Percentiles rank a stretch among this genome's conserved stretches.
These are phyloP conservation scores for Pygmarrhopalites habei DNA, from an alignment of 1,140 invertebrate species.

Conservation along the genomic window DNA sequence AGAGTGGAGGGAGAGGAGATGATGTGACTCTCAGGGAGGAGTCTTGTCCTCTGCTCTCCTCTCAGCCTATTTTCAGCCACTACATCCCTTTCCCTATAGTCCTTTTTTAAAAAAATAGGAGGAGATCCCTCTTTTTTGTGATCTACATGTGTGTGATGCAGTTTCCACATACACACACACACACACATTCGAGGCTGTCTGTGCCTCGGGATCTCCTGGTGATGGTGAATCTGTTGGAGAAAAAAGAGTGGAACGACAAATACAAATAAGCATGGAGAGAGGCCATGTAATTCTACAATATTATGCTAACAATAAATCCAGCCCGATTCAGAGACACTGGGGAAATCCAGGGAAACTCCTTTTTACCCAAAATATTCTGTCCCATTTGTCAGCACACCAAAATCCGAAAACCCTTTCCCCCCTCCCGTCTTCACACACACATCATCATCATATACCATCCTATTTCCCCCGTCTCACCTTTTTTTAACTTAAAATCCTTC, in stretches of 20 bases:
- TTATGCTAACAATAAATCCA: conserved; percentile 14
- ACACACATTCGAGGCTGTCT: neutral
- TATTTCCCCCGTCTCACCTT: neutral
- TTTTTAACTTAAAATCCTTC: neutral
- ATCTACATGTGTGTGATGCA: no score
- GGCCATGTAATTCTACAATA: conserved; percentile 9
- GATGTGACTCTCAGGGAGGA: no score
- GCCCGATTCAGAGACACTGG: neutral
- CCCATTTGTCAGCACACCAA: conserved; percentile 19
- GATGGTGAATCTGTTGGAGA: no score
- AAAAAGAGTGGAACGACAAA: no score
- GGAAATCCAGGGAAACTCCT: conserved; percentile 10
- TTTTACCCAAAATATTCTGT: conserved; percentile 20
- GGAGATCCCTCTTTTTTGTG: no score
- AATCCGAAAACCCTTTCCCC: no score
- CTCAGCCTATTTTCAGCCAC: neutral
- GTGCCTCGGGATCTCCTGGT: no score
- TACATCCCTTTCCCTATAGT: no score
- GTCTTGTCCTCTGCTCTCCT: neutral
- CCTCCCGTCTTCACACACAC: neutral
- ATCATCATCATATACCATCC: neutral
- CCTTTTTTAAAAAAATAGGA: no score
- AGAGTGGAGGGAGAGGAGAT: no score
- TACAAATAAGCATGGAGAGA: no score
- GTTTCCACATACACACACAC: neutral